Evolutionary conservation across 2,113 vertebrate genomes (phyloP).

Genomic region (Anhinga anhinga): DNA sequence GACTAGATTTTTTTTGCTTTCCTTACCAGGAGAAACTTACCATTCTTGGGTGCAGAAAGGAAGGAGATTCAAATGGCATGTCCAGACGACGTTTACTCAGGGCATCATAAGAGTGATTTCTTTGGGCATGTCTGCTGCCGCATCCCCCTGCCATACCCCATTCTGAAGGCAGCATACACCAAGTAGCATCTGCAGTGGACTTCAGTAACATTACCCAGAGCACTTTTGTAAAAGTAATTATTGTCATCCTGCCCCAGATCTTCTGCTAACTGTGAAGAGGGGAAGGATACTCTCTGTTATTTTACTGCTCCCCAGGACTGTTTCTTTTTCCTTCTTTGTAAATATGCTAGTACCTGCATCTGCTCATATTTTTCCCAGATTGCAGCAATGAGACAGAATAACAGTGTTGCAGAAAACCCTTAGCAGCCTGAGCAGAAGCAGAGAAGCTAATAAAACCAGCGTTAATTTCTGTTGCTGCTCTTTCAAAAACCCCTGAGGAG

Average conservation of each 20-base stretch:
- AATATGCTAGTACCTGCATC: neutral
- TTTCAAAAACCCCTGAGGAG: neutral
- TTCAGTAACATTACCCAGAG: neutral
- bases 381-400: neutral
- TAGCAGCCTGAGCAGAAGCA: neutral
- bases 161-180: neutral
- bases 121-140: neutral
- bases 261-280: neutral
- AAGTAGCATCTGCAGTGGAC: neutral
- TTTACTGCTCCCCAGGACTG: neutral
- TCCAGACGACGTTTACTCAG: neutral
- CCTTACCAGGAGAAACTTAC: neutral
- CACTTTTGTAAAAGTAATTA: neutral
- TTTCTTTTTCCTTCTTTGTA: neutral
- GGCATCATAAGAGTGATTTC: neutral
- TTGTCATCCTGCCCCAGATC: neutral
- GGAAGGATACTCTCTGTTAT: neutral
- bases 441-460: neutral
- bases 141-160: fast-evolving
- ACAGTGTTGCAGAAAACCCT: neutral
- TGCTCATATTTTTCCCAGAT: neutral
- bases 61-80: neutral
- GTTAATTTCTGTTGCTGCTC: neutral
- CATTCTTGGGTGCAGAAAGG: neutral
- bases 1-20: neutral